These are phyloP conservation scores for Anorthoa munda DNA, from an alignment of 2,888 invertebrate species.

Conservation along the genomic window DNA sequence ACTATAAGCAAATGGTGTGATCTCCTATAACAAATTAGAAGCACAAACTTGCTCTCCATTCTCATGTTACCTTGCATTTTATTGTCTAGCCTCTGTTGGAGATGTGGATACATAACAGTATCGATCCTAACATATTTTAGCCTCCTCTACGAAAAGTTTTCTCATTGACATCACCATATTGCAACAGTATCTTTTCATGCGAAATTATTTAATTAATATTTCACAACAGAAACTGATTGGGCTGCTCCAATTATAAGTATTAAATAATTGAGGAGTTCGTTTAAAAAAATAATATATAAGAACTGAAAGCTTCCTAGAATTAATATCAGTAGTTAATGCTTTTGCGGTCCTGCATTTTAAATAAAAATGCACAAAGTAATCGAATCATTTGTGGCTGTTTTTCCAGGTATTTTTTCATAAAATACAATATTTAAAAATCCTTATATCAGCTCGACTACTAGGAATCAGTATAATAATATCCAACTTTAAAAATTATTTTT, in stretches of 20 bases:
- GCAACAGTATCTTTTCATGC: neutral
- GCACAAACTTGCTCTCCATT: too few species aligned
- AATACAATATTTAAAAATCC: neutral
- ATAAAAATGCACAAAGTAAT: neutral
- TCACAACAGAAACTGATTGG: slow-evolving; percentile 7
- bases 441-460: neutral
- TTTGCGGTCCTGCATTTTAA: neutral
- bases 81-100: too few species aligned
- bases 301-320: neutral
- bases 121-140: neutral
- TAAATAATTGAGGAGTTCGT: neutral
- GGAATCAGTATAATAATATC: neutral
- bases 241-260: neutral
- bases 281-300: neutral
- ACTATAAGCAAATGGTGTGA: too few species aligned
- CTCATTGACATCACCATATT: neutral
- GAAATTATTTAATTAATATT: slow-evolving; percentile 5
- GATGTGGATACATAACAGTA: neutral
- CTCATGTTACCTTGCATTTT: too few species aligned
- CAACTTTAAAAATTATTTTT: neutral
- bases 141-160: neutral
- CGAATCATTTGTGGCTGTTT: neutral
- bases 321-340: neutral
- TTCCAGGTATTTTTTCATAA: neutral
- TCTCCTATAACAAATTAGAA: too few species aligned